Conservation (phyloP, 2,113 vertebrate genomes). For the Poeciliopsis turrubarensis region DNA sequence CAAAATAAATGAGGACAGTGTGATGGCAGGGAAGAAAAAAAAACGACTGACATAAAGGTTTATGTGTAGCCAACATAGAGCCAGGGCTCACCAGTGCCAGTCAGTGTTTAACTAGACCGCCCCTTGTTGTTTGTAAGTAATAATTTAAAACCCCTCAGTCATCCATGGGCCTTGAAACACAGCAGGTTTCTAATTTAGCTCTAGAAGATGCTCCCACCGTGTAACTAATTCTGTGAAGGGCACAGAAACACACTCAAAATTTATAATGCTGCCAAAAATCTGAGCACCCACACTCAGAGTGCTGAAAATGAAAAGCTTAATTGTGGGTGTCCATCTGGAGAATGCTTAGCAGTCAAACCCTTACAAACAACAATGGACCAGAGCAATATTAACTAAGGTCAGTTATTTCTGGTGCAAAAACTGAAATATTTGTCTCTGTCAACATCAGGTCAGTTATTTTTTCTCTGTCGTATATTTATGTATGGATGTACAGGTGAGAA, state of each 20-base stretch:
- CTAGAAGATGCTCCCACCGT: conserved; percentile 49
- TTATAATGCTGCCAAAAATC: conserved; percentile 47
- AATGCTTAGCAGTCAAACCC: conserved; percentile 52
- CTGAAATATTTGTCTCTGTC: background rate
- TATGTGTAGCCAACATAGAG: background rate
- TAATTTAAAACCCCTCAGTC: conserved; percentile 48
- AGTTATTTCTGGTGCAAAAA: conserved; percentile 20
- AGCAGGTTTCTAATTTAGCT: conserved; percentile 66
- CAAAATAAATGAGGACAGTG: background rate
- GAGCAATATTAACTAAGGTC: conserved; percentile 16
- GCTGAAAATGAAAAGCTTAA: conserved; percentile 53
- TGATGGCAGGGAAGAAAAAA: background rate
- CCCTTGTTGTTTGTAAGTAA: conserved; percentile 34
- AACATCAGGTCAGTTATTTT: conserved; percentile 1
- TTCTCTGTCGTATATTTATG: background rate
- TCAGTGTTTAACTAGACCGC: conserved; percentile 36
- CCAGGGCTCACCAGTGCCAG: conserved; percentile 2
- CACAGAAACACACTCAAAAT: conserved; percentile 46
- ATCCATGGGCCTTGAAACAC: conserved; percentile 55
- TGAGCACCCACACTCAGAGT: conserved; percentile 43
- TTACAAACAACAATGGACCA: conserved; percentile 34
- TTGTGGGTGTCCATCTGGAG: conserved; percentile 69
- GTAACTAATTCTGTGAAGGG: conserved; percentile 72
- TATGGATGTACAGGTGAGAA: no score
- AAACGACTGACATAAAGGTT: background rate